phyloP scores from a whole-genome alignment of 2,888 invertebrate species.

The Cataglyphis cursor region DNA sequence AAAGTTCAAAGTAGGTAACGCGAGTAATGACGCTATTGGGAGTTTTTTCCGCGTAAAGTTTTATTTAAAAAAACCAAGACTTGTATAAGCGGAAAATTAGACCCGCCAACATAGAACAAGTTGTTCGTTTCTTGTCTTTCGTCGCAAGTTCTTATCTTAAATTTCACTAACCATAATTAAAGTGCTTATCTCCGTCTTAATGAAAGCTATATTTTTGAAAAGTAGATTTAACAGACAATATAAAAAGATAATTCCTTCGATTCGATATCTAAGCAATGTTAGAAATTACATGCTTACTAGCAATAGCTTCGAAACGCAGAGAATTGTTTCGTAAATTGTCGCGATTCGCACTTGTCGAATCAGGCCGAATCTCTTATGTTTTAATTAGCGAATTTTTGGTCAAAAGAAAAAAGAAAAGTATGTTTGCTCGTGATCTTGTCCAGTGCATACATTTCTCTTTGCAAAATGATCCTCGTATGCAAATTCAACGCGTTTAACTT shows the following conservation, averaged over 20 bases:
- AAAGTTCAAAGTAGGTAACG: not conserved
- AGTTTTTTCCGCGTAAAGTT: not conserved
- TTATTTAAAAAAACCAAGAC: not conserved
- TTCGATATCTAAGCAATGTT: not conserved
- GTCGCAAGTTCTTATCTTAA: not conserved
- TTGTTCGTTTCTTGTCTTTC: not conserved
- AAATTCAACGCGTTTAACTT: slow-evolving; percentile 32
- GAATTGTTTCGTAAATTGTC: slow-evolving; percentile 1
- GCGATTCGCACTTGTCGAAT: not conserved
- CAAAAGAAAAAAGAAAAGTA: not conserved
- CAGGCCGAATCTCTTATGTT: slow-evolving; percentile 19
- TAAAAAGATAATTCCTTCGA: not conserved
- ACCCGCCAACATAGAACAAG: not conserved
- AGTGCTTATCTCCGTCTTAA: not conserved
- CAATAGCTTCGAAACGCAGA: not conserved
- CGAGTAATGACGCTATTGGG: not conserved
- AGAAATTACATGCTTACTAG: not conserved
- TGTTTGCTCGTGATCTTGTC: slow-evolving; percentile 9
- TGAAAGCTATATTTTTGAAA: not conserved
- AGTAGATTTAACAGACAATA: not conserved
- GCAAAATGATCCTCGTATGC: not conserved
- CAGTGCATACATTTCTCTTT: not conserved
- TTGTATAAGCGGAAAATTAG: not conserved
- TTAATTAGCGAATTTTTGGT: slow-evolving; percentile 26
- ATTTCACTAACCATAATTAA: not conserved